phyloP scores from a whole-genome alignment of 2,888 invertebrate genomes.

The Eristalinus aeneus region DNA sequence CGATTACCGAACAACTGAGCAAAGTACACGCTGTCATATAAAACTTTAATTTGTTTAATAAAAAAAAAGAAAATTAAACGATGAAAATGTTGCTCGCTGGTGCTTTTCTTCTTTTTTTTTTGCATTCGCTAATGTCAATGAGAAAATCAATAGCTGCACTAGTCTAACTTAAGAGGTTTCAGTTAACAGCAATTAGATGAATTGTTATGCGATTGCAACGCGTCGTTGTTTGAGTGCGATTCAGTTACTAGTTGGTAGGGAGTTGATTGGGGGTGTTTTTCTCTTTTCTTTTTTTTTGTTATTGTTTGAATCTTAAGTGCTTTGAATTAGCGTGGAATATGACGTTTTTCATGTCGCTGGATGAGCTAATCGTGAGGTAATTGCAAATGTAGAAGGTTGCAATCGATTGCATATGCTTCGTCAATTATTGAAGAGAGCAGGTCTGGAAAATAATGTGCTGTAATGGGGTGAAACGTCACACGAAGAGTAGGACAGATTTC shows the following conservation, averaged over 20 bases:
- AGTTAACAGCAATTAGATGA: background rate
- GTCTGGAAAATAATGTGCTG: no score
- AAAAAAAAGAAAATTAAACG: conserved; percentile 2
- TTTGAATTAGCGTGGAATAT: no score
- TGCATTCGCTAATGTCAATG: conserved; percentile 8
- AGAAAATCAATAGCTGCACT: background rate
- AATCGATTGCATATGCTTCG: no score
- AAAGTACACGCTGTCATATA: background rate
- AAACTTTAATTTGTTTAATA: background rate
- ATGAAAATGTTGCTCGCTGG: background rate
- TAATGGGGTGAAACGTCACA: no score
- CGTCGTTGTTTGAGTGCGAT: background rate
- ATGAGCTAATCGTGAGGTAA: no score
- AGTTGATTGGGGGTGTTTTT: background rate
- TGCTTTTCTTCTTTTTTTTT: background rate
- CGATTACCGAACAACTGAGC: background rate
- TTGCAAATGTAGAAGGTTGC: no score
- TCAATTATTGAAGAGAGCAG: no score
- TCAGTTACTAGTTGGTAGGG: background rate
- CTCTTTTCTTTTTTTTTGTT: background rate
- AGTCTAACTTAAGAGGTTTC: background rate
- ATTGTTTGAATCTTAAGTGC: no score
- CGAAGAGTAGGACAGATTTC: no score
- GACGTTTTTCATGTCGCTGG: no score
- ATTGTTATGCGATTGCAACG: background rate